Evolutionary conservation across 2,113 vertebrate genomes (phyloP).

Genomic region (Chaenogobius annularis): DNA sequence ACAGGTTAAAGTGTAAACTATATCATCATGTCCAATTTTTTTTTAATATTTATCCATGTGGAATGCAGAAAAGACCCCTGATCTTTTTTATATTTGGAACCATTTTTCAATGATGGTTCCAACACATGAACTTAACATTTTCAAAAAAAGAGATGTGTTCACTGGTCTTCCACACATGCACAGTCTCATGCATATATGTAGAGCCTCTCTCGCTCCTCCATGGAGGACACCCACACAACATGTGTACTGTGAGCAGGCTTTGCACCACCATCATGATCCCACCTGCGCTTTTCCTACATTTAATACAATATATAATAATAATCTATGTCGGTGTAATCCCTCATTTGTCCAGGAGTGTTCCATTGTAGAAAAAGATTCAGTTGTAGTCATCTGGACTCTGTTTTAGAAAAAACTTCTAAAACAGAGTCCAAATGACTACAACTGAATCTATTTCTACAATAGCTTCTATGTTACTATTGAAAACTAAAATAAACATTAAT

Average conservation of each 20-base stretch:
- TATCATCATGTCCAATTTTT: neutral
- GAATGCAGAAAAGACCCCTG: constrained; percentile 15
- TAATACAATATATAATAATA: constrained; percentile 37
- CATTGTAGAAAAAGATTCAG: too few species aligned
- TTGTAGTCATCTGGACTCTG: too few species aligned
- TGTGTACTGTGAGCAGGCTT: constrained; percentile 62
- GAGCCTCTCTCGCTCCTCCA: constrained; percentile 27
- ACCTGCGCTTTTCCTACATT: constrained; percentile 55
- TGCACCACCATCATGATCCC: constrained; percentile 60
- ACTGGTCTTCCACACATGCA: constrained; percentile 1
- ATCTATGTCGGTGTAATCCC: too few species aligned
- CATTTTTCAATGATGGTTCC: constrained; percentile 16
- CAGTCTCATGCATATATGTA: constrained; percentile 18
- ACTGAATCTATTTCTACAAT: too few species aligned
- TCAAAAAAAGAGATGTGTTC: constrained; percentile 17
- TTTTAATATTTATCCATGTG: constrained; percentile 20
- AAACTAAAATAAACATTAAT: neutral
- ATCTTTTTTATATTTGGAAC: constrained; percentile 1
- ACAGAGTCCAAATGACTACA: too few species aligned
- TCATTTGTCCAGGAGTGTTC: too few species aligned
- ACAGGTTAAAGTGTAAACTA: constrained; percentile 2
- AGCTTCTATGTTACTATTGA: neutral
- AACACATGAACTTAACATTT: constrained; percentile 21
- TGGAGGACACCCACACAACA: constrained; percentile 69
- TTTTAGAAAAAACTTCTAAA: too few species aligned